Base-by-base conservation (phyloP, 1,140 invertebrate species). In the Reticulitermes speratus region DNA sequence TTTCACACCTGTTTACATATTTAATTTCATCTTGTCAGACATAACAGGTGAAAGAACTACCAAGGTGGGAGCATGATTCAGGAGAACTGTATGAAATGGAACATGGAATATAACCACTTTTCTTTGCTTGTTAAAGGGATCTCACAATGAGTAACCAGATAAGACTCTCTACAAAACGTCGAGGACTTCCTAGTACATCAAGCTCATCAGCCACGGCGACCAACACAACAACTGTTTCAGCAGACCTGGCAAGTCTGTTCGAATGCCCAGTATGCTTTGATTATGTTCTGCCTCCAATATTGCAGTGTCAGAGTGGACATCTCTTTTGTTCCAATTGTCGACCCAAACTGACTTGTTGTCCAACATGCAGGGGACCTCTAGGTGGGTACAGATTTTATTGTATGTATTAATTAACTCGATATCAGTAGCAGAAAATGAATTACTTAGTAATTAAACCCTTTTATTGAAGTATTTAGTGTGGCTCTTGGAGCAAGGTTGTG, bases 181-280 rank as follows among this genome's bases (percentile, higher is more conserved):
- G 86, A 55, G 86, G 91, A 84, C 90, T 91, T 84, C 89, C 90
- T 25, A 91, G 91, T 86, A 91, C 90, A 44, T 92, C 91, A 12
- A 89, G 91, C 14, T 90, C 91, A 69, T 89, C 91, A 2, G 91
- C 91, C 44, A 90, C 91, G 19, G 89, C 91, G 30, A 91, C 89
- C 86, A 91, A 90, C 69, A 87, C 86, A 87, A 52, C 55, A 83
- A 93, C 93, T 87, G 93, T 95, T 92, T 96, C 96, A 52, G 95
- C 96, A 88, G 98, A 99, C 90, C 91, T 99, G 89, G 97, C 98
- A 65, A 97, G 96, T 87, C 92, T 99, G 32, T 99, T 99, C 92
- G 99, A 99, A 91, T 99, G 99, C 92, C 99, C 99, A 21, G 99
- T 99, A 84, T 99, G 99, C 92, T 99, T 99, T 92, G 99, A 99